Conservation (phyloP, 1,140 invertebrate genomes). For the Lasioglossum albipes region DNA sequence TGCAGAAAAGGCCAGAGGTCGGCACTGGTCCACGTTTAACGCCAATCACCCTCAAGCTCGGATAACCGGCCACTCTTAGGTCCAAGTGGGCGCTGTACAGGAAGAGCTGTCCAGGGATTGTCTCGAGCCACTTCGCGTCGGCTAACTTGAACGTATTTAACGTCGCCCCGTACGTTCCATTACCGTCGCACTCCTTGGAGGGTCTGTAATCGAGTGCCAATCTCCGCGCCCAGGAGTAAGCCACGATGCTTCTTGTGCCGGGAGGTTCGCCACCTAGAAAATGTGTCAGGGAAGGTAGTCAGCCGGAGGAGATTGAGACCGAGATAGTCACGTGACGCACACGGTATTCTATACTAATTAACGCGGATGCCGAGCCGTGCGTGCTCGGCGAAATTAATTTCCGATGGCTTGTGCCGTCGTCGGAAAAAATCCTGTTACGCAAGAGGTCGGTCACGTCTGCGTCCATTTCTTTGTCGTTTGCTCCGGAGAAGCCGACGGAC, state of each 20-base stretch:
- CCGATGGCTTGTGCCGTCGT: neutral
- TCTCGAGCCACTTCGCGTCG: constrained; percentile 72
- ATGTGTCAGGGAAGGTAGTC: constrained; percentile 33
- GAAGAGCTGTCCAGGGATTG: constrained; percentile 74
- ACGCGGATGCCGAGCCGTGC: neutral
- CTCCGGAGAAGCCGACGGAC: too few relatives aligned
- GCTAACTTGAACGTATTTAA: constrained; percentile 63
- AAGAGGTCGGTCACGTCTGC: neutral
- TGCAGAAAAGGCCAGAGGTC: constrained; percentile 74
- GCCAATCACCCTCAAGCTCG: constrained; percentile 76
- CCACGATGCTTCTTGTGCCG: constrained; percentile 75
- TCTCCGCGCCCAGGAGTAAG: constrained; percentile 77
- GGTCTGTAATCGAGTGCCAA: constrained; percentile 77
- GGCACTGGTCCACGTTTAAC: constrained; percentile 73
- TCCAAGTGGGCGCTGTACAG: constrained; percentile 76
- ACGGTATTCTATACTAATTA: constrained; percentile 18
- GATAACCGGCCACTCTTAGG: constrained; percentile 72
- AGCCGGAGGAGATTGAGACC: constrained; percentile 26
- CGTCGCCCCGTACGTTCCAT: constrained; percentile 66
- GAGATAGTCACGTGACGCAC: constrained; percentile 25
- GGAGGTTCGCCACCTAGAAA: constrained; percentile 70
- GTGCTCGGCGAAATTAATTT: constrained; percentile 35
- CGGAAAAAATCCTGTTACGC: neutral
- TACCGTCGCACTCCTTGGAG: constrained; percentile 71
- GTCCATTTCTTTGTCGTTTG: neutral